Base-by-base conservation (phyloP, 2,797 vertebrate species). In the Ceryle rudis region DNA sequence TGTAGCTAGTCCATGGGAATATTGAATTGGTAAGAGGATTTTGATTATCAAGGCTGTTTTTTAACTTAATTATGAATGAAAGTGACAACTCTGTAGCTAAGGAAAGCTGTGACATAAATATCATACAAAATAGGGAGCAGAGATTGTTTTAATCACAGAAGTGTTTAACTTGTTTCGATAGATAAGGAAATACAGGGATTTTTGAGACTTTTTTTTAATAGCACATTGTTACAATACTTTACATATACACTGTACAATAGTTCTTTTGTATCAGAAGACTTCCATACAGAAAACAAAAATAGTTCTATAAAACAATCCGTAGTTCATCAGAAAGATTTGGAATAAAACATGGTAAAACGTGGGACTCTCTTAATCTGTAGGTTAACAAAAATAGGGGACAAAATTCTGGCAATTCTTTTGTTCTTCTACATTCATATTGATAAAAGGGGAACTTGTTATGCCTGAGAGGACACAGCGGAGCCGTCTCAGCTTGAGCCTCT, bases 211-310 rank as follows among this genome's bases (percentile, higher is more conserved):
- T 88, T 35, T 86, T 78, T 47, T 93, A 81, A 92, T 91, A 97
- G 73, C 77, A 85, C 79, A 57, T 81, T 89, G 81, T 95, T 97
- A 92, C 67, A 96, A 95, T 96, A 95, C 42, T 95, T 97, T 95
- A 94, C 87, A 96, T 96, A 96, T 86, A 96, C 84, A 93, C 96
- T 96, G 91, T 97, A 96, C 94, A 97, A 94, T 87, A 95, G 87
- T 93, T 90, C 72, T 94, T 95, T 89, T 51, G 22, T 84, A 62
- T 83, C 80, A 72, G 66, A 96, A 96, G 58, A 74, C 75, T 92
- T 92, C 52, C 79, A 89, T 84, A 90, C 81, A 91, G 89, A 89
- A 87, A 90, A 70, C 95, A 87, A 73, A 96, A 86, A 70, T 2
- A 94, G 54, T 87, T 96, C 79, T 95, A 84, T 72, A 91, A 95